Conservation (phyloP, 2,113 vertebrate genomes). For the Pardalotus punctatus region DNA sequence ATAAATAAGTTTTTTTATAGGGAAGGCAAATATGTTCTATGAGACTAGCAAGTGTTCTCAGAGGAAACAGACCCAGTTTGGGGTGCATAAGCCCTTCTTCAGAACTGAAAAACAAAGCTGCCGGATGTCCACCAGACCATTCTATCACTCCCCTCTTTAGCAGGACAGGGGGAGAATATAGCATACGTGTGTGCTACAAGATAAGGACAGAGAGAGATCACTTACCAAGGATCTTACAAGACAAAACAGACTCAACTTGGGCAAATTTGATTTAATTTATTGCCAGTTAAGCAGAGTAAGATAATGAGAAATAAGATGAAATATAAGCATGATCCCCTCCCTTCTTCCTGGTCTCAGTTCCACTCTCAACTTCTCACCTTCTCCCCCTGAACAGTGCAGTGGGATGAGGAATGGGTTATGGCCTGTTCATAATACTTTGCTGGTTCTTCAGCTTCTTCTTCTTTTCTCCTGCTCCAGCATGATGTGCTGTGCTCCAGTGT, state of each 20-base stretch:
- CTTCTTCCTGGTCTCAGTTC: not conserved
- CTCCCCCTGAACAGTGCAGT: accelerated
- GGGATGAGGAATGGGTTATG: not conserved
- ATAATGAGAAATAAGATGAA: not conserved
- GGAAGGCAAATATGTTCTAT: not conserved
- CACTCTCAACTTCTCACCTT: not conserved
- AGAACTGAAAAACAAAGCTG: not conserved
- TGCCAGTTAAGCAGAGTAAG: not conserved
- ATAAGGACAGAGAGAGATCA: not conserved
- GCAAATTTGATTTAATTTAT: not conserved
- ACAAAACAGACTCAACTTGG: not conserved
- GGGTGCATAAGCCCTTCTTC: not conserved
- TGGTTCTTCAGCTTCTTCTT: not conserved
- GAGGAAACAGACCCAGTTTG: not conserved
- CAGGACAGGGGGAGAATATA: not conserved
- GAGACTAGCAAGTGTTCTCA: not conserved
- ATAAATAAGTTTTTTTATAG: not conserved
- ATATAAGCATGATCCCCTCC: not conserved
- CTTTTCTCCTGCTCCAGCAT: not conserved
- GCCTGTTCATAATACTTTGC: not conserved
- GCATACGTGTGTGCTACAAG: not conserved
- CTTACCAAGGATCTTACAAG: not conserved
- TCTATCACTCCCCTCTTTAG: not conserved
- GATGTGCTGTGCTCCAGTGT: not conserved
- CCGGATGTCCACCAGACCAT: not conserved